Base-by-base conservation (phyloP, 2,888 invertebrate species). In the Fragum sueziense region DNA sequence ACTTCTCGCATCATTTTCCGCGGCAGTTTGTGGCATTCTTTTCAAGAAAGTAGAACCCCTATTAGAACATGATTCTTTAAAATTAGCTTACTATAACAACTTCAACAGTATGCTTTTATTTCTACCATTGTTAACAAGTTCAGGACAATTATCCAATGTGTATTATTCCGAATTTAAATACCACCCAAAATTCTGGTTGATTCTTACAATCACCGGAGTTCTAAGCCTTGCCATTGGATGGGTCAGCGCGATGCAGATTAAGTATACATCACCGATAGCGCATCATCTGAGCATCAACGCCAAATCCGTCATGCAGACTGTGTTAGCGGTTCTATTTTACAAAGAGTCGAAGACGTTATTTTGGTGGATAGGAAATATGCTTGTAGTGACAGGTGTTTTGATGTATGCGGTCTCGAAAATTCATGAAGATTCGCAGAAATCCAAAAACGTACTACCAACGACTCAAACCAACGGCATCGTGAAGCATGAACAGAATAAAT, bases 221-320 rank as follows among this genome's bases (percentile, higher is more conserved):
- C 79, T 93, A 6, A 90, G 91, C 74, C 80, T 91, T 22, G 80
- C 88, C 0, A 91, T 93, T 34, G 92, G 91, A 1, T 92, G 92
- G 92, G 90, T 91, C 11, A 91, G 92, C 80, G 91, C 91, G 25
- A 74, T 92, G 27, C 93, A 93, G 86, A 93, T 93, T 27, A 89
- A 92, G 69, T 88, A 91, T 57, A 93, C 93, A 0, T 93, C 93
- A 0, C 93, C 93, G 0, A 86, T 92, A 6, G 91, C 93, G 0
- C 93, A 93, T 81, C 91, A 93, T 80, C 89, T 93, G 57, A 92
- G 92, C 80, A 91, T 92, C 71, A 93, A 92, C 78, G 89, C 91
- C 27, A 93, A 93, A 78, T 91, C 93, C 0, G 90, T 93, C 2
- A 75, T 91, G 41, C 93, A 93, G 86, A 93, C 93, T 4, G 73